Evolutionary conservation across 2,797 vertebrate genomes (phyloP).

Genomic region (Lacerta agilis): DNA sequence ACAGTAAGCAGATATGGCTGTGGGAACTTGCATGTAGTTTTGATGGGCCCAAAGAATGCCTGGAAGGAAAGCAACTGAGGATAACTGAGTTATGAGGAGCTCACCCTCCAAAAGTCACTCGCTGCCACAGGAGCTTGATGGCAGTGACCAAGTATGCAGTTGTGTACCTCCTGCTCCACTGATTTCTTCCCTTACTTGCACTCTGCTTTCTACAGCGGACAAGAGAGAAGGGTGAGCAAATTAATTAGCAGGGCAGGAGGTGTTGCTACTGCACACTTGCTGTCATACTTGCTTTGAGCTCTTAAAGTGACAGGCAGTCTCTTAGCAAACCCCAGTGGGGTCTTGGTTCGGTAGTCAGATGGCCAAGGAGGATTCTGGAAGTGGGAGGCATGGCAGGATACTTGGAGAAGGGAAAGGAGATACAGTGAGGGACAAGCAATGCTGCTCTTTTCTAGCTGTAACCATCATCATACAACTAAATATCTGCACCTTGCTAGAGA

Average conservation of each 20-base stretch:
- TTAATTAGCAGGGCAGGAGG: background rate
- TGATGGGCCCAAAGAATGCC: background rate
- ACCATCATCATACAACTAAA: background rate
- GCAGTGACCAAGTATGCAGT: background rate
- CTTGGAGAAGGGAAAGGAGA: background rate
- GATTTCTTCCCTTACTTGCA: background rate
- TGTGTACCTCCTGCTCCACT: background rate
- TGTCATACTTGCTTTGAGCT: background rate
- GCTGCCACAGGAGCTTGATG: background rate
- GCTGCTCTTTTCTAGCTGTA: background rate
- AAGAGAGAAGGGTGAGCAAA: background rate
- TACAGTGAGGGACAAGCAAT: background rate
- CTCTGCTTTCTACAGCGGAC: background rate
- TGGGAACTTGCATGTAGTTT: background rate
- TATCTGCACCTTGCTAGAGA: constrained; percentile 6
- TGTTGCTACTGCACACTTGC: background rate
- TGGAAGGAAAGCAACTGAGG: background rate
- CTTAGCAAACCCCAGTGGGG: background rate
- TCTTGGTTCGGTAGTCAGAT: background rate
- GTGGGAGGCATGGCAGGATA: background rate
- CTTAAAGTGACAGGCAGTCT: background rate
- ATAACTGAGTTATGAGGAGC: background rate
- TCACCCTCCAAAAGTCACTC: background rate
- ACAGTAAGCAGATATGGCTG: background rate
- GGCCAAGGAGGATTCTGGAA: background rate